Evolutionary conservation across 2,113 vertebrate genomes (phyloP).

Genomic region (Sapayoa aenigma): DNA sequence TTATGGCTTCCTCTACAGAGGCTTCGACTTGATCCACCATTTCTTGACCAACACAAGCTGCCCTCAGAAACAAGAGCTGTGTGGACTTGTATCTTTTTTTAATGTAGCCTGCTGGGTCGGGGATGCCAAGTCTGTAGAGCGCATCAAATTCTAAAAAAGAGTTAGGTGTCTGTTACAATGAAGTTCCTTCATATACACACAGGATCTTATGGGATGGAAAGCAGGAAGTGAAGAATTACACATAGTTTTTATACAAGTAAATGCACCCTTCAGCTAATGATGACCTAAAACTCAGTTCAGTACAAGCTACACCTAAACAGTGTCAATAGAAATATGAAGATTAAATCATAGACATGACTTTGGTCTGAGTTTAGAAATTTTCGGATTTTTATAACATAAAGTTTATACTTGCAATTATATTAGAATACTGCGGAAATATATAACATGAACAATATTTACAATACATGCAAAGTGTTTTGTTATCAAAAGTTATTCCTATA

Average conservation of each 20-base stretch:
- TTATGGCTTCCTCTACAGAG: slow-evolving; percentile 92
- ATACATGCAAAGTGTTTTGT: not conserved
- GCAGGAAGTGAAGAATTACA: not conserved
- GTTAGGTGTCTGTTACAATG: not conserved
- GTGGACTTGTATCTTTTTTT: slow-evolving; percentile 88
- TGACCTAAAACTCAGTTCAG: not conserved
- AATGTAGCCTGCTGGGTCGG: slow-evolving; percentile 87
- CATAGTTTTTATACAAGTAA: not conserved
- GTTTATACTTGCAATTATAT: not conserved
- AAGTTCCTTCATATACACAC: not conserved
- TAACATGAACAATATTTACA: not conserved
- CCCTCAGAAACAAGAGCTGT: slow-evolving; percentile 84
- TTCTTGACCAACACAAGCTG: slow-evolving; percentile 84
- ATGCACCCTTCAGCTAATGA: not conserved
- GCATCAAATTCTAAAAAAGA: slow-evolving; percentile 88
- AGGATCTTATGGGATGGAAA: not conserved
- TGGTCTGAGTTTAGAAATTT: not conserved
- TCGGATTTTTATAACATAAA: not conserved
- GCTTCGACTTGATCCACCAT: slow-evolving; percentile 95
- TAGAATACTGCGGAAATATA: not conserved
- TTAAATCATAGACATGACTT: not conserved
- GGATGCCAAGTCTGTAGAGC: slow-evolving; percentile 88
- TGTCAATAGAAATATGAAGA: not conserved
- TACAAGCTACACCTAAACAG: not conserved
- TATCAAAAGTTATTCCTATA: not conserved